Percentiles rank a stretch among this genome's conserved stretches.
Evolutionary conservation across 2,113 vertebrate species (phyloP).

Genomic region (Hystrix cristata): DNA sequence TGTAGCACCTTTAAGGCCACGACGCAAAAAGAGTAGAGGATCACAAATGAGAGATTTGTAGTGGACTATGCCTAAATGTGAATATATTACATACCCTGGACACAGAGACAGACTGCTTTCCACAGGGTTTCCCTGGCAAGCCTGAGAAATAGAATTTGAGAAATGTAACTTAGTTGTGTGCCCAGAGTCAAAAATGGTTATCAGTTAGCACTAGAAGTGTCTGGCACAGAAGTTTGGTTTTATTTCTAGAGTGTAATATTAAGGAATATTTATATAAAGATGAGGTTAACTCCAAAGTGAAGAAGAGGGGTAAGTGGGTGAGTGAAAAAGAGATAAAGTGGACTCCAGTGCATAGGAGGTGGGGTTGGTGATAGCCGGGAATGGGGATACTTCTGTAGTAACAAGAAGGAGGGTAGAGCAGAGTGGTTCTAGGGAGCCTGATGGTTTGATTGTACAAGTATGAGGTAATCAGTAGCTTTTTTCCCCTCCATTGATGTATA

Average conservation of each 20-base stretch:
- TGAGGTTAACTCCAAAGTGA: not conserved
- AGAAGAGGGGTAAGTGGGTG: not conserved
- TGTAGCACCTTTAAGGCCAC: not conserved
- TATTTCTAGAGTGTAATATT: not conserved
- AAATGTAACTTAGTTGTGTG: constrained; percentile 44
- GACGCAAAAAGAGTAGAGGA: not conserved
- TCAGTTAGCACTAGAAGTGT: not conserved
- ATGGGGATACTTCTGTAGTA: not conserved
- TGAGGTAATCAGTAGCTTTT: not conserved
- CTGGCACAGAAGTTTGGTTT: not conserved
- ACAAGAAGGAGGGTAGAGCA: not conserved
- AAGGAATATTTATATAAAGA: not conserved
- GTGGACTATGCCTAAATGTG: not conserved
- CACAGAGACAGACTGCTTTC: not conserved
- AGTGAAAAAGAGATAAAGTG: not conserved
- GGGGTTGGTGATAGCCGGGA: not conserved
- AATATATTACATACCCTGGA: not conserved
- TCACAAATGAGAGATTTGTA: not conserved
- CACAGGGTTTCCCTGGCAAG: not conserved
- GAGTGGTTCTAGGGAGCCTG: not conserved
- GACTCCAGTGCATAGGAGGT: not conserved
- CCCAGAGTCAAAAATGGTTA: not conserved
- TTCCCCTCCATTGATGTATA: not conserved
- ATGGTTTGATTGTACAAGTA: not conserved
- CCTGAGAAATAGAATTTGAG: constrained; percentile 50